A percentile compares a stretch with the other conserved stretches of the same genome.
Evolutionary conservation across 2,113 vertebrate species (phyloP).

Genomic region (Marcusenius ussheri): DNA sequence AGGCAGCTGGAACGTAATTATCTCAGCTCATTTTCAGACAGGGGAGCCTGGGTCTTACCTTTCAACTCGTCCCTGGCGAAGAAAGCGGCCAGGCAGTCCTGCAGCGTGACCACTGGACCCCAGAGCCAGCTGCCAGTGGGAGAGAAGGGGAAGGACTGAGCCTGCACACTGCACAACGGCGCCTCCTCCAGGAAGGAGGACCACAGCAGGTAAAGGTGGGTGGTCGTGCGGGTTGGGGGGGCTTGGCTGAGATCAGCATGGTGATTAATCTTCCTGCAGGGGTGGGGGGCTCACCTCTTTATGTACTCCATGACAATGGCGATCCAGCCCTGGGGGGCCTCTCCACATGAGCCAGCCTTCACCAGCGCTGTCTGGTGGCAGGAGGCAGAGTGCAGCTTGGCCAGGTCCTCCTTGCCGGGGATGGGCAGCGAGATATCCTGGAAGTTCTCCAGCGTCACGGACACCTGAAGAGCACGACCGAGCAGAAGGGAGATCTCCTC

Average conservation of each 20-base stretch:
- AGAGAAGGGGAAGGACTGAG: conserved; percentile 57
- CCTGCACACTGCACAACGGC: background rate
- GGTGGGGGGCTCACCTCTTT: conserved; percentile 71
- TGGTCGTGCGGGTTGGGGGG: background rate
- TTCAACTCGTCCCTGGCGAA: conserved; percentile 96
- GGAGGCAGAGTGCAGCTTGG: conserved; percentile 84
- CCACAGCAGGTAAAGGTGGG: background rate
- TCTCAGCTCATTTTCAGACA: background rate
- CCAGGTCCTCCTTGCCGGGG: conserved; percentile 96
- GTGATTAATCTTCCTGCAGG: background rate
- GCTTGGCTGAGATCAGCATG: too few relatives aligned
- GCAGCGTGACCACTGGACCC: conserved; percentile 95
- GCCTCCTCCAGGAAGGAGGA: background rate
- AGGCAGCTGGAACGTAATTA: background rate
- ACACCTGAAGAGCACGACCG: conserved; percentile 61
- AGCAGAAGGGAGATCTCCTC: background rate
- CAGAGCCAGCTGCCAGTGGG: conserved; percentile 91
- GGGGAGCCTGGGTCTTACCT: conserved; percentile 60
- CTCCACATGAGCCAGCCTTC: conserved; percentile 90
- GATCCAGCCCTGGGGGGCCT: conserved; percentile 93
- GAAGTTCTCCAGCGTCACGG: conserved; percentile 95
- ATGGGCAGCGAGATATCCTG: conserved; percentile 98
- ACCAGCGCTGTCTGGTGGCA: conserved; percentile 87
- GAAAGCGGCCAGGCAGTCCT: conserved; percentile 97
- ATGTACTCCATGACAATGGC: conserved; percentile 95